Conservation (phyloP, 1,140 invertebrate species). For the Rhagoletis pomonella region DNA sequence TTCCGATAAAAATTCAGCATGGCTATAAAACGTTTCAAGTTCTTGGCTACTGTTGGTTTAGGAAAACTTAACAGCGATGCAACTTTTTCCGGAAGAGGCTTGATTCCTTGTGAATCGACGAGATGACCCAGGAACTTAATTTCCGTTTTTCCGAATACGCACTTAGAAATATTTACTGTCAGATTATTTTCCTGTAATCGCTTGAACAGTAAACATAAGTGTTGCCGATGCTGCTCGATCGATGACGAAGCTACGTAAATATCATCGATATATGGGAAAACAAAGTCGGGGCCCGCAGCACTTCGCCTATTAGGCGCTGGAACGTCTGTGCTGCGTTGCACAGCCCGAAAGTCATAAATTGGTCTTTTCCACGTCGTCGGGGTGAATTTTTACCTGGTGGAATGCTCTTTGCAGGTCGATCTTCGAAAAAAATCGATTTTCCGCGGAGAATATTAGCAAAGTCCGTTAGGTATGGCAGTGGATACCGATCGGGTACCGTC, state of each 20-base stretch:
- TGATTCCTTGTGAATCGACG: background rate
- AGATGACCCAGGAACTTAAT: background rate
- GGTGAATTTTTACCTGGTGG: background rate
- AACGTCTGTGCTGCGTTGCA: too few species aligned
- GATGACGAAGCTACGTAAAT: background rate
- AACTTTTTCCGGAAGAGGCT: background rate
- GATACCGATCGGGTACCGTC: background rate
- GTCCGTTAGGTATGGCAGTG: background rate
- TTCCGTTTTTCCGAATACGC: background rate
- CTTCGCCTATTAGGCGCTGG: too few species aligned
- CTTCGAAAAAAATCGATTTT: background rate
- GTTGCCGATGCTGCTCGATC: background rate
- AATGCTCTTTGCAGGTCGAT: too few species aligned
- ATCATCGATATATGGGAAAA: too few species aligned
- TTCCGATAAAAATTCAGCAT: background rate
- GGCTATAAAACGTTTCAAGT: background rate
- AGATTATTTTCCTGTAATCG: background rate
- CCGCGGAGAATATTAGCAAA: background rate
- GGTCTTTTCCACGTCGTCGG: background rate
- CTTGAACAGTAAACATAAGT: background rate
- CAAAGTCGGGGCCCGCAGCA: too few species aligned
- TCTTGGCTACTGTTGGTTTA: background rate
- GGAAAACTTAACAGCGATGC: background rate
- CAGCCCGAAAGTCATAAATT: too few species aligned
- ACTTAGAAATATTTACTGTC: background rate